These are phyloP conservation scores for Tamias sibiricus DNA, from an alignment of 2,113 vertebrate genomes.

Conservation along the genomic window DNA sequence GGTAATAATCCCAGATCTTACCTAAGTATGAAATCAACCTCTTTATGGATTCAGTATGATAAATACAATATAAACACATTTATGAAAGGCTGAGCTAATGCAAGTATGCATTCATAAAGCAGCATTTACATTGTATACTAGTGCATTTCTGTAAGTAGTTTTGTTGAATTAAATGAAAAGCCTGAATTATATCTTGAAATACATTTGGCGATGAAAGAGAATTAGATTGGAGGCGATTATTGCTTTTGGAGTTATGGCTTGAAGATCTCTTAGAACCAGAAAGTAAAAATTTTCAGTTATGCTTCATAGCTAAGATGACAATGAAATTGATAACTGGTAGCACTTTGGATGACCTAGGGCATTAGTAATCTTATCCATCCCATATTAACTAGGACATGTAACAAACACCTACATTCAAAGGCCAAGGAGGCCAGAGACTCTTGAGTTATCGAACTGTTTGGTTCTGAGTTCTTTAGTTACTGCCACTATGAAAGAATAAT, in stretches of 20 bases:
- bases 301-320: neutral
- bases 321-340: neutral
- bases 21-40: neutral
- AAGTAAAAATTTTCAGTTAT: conserved; percentile 16
- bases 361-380: neutral
- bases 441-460: conserved; percentile 17
- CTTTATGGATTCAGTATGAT: neutral
- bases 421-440: neutral
- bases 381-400: neutral
- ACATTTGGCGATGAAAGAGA: neutral
- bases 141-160: conserved; percentile 11
- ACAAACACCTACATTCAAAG: neutral
- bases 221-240: conserved; percentile 11
- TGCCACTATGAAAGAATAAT: conserved; percentile 9
- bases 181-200: conserved; percentile 41
- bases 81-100: neutral
- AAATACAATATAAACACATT: neutral
- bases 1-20: neutral
- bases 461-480: conserved; percentile 48
- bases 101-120: neutral
- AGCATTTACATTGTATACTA: neutral
- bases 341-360: neutral
- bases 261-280: neutral
- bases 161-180: conserved; percentile 36
- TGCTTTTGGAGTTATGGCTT: neutral